These are phyloP conservation scores for Engystomops pustulosus DNA, from an alignment of 2,113 vertebrate species.

Conservation along the genomic window DNA sequence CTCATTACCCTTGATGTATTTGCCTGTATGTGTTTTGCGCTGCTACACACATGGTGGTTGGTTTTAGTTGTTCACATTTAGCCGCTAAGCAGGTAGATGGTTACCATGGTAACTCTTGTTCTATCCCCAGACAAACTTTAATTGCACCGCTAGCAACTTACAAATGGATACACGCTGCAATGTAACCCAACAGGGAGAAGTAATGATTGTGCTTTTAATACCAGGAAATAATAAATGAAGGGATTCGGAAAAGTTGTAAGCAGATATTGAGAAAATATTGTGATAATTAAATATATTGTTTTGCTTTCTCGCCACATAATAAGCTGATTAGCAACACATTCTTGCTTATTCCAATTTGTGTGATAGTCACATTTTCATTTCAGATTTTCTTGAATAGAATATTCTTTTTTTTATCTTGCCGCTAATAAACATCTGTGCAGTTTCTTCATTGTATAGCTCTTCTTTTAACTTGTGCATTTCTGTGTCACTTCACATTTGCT, in stretches of 20 bases:
- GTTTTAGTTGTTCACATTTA: not conserved
- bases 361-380: not conserved
- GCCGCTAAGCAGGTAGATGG: not conserved
- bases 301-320: not conserved
- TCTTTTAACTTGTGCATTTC: not conserved
- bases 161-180: constrained; percentile 27
- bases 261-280: constrained; percentile 14
- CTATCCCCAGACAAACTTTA: constrained; percentile 33
- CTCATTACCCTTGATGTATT: not conserved
- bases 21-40: not conserved
- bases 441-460: not conserved
- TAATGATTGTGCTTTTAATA: constrained; percentile 31
- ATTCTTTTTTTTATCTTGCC: not conserved
- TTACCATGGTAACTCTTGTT: constrained; percentile 42
- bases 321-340: not conserved
- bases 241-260: not conserved
- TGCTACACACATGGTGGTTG: not conserved
- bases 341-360: not conserved
- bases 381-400: not conserved
- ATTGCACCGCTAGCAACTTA: constrained; percentile 22
- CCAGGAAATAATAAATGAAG: constrained; percentile 18
- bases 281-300: constrained; percentile 17
- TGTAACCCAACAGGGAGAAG: constrained; percentile 25
- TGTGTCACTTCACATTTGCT: not conserved
- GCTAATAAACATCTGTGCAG: not conserved